A percentile compares a stretch with the other conserved stretches of the same genome.
Conservation (phyloP, 2,888 invertebrate genomes). For the Eretmocerus hayati region DNA sequence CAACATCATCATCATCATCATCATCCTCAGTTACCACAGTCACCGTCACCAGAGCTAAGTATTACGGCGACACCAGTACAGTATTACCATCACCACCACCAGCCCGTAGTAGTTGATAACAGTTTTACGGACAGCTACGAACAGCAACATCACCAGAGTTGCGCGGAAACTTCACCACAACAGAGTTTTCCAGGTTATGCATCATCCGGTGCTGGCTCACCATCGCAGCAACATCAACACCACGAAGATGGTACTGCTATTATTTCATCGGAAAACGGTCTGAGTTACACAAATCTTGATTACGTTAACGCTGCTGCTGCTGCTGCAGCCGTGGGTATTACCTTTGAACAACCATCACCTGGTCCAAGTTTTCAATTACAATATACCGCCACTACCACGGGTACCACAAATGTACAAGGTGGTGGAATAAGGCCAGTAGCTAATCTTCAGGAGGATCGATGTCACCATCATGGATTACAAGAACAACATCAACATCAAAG, state of each 20-base stretch:
- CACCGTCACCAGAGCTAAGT: conserved; percentile 41
- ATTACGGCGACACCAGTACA: conserved; percentile 28
- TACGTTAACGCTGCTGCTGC: conserved; percentile 53
- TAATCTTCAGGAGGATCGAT: no score
- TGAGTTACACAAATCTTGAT: conserved; percentile 86
- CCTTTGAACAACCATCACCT: conserved; percentile 33
- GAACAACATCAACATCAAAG: conserved; percentile 21
- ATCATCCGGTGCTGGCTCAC: conserved; percentile 12
- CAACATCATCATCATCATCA: conserved; percentile 26
- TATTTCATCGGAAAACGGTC: conserved; percentile 76
- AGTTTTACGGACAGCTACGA: conserved; percentile 35
- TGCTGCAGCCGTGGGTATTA: conserved; percentile 34
- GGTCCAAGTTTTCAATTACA: conserved; percentile 26
- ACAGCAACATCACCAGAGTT: conserved; percentile 31
- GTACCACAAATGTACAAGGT: no score
- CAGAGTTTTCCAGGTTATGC: conserved; percentile 40
- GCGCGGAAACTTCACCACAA: conserved; percentile 39
- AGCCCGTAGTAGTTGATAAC: conserved; percentile 35
- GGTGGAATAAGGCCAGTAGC: no score
- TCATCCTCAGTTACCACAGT: conserved; percentile 49
- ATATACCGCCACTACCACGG: conserved; percentile 42
- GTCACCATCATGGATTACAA: no score
- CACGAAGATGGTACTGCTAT: conserved; percentile 55
- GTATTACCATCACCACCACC: conserved; percentile 34
- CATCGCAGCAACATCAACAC: conserved; percentile 40